Conservation (phyloP, 1,140 invertebrate species). For the Heliconius eleuchia region DNA sequence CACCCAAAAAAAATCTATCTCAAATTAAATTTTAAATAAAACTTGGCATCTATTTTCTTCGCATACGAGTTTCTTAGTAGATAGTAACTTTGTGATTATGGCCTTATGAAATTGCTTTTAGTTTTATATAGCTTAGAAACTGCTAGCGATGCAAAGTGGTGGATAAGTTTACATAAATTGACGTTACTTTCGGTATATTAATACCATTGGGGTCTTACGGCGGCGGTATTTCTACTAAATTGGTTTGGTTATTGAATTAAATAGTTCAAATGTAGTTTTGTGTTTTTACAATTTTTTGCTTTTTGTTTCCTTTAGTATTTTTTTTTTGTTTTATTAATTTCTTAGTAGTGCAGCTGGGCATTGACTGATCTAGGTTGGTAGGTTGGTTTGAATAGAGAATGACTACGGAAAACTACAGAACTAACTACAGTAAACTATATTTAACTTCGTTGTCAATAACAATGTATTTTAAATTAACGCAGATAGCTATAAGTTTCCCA, state of each 20-base stretch:
- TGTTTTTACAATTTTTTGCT: background rate
- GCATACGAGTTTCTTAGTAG: slow-evolving; percentile 31
- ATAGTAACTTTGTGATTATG: slow-evolving; percentile 42
- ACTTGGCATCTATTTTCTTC: slow-evolving; percentile 36
- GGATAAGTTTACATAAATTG: slow-evolving; percentile 37
- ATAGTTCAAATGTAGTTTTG: background rate
- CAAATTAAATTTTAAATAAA: slow-evolving; percentile 27
- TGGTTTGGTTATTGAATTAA: slow-evolving; percentile 5
- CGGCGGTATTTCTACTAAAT: background rate
- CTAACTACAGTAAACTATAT: no score
- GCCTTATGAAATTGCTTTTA: slow-evolving; percentile 45
- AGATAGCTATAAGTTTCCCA: no score
- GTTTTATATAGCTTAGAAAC: slow-evolving; percentile 43
- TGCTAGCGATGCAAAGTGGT: slow-evolving; percentile 34
- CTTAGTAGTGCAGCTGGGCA: no score
- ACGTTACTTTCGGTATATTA: slow-evolving; percentile 28
- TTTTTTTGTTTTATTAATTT: no score
- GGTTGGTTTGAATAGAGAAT: no score
- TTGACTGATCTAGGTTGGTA: no score
- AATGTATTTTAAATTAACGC: no score
- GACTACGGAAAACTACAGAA: no score
- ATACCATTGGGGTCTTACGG: slow-evolving; percentile 26
- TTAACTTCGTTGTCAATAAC: background rate
- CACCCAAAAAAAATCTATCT: background rate
- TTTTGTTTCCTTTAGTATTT: background rate